These are phyloP conservation scores for Saxidomus purpurata DNA, from an alignment of 1,140 invertebrate species.

Conservation along the genomic window DNA sequence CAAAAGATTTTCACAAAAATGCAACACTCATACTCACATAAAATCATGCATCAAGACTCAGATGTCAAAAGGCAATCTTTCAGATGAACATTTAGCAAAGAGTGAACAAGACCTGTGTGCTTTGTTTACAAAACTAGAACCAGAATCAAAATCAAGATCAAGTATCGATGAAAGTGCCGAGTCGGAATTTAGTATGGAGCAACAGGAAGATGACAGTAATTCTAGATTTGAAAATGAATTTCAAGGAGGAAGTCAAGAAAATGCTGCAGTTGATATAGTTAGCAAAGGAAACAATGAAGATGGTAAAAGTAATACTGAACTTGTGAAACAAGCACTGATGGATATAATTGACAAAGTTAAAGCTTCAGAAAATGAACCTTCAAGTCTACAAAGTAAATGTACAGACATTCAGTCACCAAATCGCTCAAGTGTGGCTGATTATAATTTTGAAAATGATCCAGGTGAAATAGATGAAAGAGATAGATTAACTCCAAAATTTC, in stretches of 20 bases:
- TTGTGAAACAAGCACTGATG: conserved; percentile 56
- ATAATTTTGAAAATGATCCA: neutral
- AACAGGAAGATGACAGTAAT: conserved; percentile 17
- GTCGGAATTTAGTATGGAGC: neutral
- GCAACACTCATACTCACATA: conserved; percentile 82
- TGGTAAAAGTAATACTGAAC: conserved; percentile 51
- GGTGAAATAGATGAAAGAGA: neutral
- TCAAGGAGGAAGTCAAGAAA: neutral
- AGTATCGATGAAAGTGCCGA: neutral
- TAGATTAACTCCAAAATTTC: neutral
- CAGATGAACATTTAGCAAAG: conserved; percentile 21
- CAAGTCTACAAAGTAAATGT: neutral
- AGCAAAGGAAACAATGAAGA: conserved; percentile 31
- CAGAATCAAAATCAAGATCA: neutral
- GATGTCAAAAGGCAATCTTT: conserved; percentile 26
- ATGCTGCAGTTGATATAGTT: conserved; percentile 30
- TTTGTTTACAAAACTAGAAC: conserved; percentile 38
- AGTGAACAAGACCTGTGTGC: conserved; percentile 40
- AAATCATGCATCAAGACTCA: conserved; percentile 55
- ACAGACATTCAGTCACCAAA: neutral
- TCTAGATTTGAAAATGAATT: neutral
- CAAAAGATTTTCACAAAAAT: conserved; percentile 98
- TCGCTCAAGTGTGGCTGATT: neutral
- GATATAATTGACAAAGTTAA: conserved; percentile 56
- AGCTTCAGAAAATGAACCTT: neutral